These are phyloP conservation scores for Melipona beecheii DNA, from an alignment of 2,888 invertebrate genomes.

Conservation along the genomic window DNA sequence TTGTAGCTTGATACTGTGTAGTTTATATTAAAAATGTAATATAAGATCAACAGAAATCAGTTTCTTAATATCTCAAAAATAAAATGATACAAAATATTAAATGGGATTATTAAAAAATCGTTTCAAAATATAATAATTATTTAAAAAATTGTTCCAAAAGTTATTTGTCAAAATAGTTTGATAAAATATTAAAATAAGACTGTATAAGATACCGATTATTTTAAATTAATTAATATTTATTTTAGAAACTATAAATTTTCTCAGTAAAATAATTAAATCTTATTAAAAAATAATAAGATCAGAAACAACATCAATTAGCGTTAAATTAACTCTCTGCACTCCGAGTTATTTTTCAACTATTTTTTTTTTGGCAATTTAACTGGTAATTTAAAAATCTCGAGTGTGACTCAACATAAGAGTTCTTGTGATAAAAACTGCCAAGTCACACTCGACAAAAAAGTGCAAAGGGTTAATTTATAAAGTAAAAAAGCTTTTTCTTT, in stretches of 20 bases:
- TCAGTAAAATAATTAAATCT: neutral
- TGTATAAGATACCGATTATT: neutral
- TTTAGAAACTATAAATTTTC: neutral
- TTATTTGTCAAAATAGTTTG: neutral
- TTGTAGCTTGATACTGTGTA: neutral
- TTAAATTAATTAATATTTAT: neutral
- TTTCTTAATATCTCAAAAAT: neutral
- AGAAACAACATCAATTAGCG: no score
- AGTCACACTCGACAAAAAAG: no score
- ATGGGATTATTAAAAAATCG: neutral
- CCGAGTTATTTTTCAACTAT: no score
- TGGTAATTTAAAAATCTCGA: no score
- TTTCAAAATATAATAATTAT: neutral
- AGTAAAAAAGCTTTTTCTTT: neutral
- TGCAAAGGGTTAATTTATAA: neutral
- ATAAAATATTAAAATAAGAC: neutral
- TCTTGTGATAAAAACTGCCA: no score
- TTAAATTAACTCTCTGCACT: no score
- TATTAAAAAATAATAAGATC: no score
- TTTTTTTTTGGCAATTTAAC: no score
- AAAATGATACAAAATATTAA: neutral
- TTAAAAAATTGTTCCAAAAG: no score
- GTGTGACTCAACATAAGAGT: no score
- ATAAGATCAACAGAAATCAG: neutral
- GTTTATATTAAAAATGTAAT: no score